phyloP scores from a whole-genome alignment of 2,113 vertebrate genomes.

The Vidua macroura region DNA sequence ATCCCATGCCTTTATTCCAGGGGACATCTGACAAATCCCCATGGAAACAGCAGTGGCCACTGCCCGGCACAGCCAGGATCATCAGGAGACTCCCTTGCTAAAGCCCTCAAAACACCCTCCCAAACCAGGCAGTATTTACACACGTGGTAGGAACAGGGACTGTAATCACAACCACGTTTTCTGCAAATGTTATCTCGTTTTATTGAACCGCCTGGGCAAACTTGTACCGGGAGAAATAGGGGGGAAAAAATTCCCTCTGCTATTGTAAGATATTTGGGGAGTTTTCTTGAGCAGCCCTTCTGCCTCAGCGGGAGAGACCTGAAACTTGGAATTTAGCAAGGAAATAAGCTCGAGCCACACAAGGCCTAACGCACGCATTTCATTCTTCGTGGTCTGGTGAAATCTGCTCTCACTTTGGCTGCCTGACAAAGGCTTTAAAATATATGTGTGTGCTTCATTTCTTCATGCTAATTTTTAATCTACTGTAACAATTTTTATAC shows the following conservation, averaged over 20 bases:
- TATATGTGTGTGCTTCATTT: conserved; percentile 14
- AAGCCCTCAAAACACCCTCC: not conserved
- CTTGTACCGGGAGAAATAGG: not conserved
- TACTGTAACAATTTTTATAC: conserved; percentile 41
- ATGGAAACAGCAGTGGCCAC: rapidly evolving
- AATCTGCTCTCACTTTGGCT: conserved; percentile 58
- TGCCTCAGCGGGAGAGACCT: not conserved
- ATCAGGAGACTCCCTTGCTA: not conserved
- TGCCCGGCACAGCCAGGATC: not conserved
- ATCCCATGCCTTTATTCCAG: not conserved
- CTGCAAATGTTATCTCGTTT: not conserved
- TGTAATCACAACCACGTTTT: not conserved
- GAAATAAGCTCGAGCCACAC: conserved; percentile 14
- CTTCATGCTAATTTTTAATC: conserved; percentile 66
- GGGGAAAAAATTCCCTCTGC: not conserved
- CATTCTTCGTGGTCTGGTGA: conserved; percentile 57
- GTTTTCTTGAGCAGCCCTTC: conserved; percentile 2
- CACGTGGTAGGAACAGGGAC: not conserved
- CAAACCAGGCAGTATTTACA: not conserved
- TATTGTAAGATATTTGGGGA: not conserved
- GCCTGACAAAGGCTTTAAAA: conserved; percentile 40
- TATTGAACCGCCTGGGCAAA: not conserved
- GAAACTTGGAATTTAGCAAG: conserved; percentile 34
- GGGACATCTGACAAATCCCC: rapidly evolving
- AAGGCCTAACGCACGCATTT: not conserved